Conservation (phyloP, 2,797 vertebrate genomes). For the Channa striata region DNA sequence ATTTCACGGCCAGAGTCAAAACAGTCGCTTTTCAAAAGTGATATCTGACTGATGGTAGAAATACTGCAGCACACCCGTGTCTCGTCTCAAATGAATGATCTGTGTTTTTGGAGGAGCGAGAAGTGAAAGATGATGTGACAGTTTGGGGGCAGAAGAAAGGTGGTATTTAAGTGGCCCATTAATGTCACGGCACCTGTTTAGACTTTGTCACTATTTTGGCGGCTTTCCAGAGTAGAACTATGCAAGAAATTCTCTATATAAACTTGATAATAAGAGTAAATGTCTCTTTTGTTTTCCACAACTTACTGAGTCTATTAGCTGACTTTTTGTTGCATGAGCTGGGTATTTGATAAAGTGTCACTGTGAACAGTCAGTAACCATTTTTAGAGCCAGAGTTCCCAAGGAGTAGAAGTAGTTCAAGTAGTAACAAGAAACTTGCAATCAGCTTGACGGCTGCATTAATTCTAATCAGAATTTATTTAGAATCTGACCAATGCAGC, state of each 20-base stretch:
- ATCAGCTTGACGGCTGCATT: too few species aligned
- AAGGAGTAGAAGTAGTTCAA: too few species aligned
- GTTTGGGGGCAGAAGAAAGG: conserved; percentile 6
- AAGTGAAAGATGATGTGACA: conserved; percentile 37
- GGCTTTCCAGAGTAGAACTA: not conserved
- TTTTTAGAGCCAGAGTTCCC: too few species aligned
- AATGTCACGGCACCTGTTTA: conserved; percentile 5
- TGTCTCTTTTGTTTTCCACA: not conserved
- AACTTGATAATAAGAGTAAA: not conserved
- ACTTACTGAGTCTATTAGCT: not conserved
- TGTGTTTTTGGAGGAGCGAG: conserved; percentile 27
- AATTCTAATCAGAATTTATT: too few species aligned
- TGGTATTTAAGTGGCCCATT: conserved; percentile 28
- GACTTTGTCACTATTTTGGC: not conserved
- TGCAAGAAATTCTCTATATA: not conserved
- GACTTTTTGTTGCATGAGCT: too few species aligned
- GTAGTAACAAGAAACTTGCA: too few species aligned
- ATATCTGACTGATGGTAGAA: conserved; percentile 23
- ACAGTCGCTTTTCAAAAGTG: conserved; percentile 59
- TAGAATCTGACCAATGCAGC: too few species aligned
- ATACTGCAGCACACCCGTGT: conserved; percentile 7
- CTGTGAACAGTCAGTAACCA: too few species aligned
- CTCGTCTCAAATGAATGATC: conserved; percentile 54
- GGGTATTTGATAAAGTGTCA: too few species aligned
- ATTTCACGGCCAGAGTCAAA: conserved; percentile 56